These are phyloP conservation scores for Microchrysa polita DNA, from an alignment of 2,888 invertebrate genomes.

Conservation along the genomic window DNA sequence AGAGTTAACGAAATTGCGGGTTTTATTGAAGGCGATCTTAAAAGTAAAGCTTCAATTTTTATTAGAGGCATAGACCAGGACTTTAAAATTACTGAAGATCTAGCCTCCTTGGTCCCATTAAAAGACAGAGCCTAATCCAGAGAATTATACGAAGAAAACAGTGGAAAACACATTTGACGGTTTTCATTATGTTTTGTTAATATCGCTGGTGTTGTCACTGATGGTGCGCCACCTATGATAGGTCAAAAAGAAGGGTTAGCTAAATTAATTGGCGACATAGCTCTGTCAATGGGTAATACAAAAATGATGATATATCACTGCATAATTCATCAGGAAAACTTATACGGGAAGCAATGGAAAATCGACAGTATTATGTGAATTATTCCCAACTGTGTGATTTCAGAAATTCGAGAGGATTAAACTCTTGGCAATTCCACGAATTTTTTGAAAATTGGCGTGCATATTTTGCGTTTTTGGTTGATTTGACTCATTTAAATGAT, in stretches of 20 bases:
- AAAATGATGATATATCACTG: conserved; percentile 41
- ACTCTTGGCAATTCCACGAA: conserved; percentile 29
- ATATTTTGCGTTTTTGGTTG: background rate
- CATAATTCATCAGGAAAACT: conserved; percentile 33
- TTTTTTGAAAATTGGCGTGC: conserved; percentile 11
- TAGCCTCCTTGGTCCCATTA: conserved; percentile 27
- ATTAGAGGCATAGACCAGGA: conserved; percentile 46
- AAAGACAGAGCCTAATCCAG: conserved; percentile 16
- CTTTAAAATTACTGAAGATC: conserved; percentile 50
- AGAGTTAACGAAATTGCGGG: too few species aligned
- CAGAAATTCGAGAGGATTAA: conserved; percentile 10
- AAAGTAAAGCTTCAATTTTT: conserved; percentile 2
- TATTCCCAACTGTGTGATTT: conserved; percentile 30
- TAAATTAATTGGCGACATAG: conserved; percentile 32
- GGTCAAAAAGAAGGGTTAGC: background rate
- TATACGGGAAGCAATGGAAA: background rate
- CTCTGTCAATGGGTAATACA: conserved; percentile 16
- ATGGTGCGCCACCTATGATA: conserved; percentile 43
- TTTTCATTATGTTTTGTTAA: conserved; percentile 28
- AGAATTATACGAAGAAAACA: background rate
- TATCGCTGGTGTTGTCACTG: conserved; percentile 7
- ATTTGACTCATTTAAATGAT: conserved; percentile 21
- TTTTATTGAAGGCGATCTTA: too few species aligned
- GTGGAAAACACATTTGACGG: background rate
- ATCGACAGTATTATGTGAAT: conserved; percentile 32